Evolutionary conservation across 2,113 vertebrate genomes (phyloP).

Genomic region (Dromiciops gliroides): DNA sequence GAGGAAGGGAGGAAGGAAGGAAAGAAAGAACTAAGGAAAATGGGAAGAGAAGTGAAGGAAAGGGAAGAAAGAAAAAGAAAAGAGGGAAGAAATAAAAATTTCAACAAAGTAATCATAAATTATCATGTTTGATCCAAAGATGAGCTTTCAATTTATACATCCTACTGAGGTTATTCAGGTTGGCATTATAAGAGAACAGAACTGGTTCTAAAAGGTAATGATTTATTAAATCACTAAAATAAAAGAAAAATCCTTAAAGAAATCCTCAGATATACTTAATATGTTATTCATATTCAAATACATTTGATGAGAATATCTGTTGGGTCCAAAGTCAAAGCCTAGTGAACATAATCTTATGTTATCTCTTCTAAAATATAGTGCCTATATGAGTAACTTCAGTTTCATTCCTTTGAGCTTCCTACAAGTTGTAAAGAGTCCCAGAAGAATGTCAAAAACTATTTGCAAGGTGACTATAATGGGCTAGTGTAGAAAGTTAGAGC

Average conservation of each 20-base stretch:
- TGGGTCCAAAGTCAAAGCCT: slow-evolving; percentile 58
- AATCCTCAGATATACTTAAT: slow-evolving; percentile 52
- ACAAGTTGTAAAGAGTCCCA: slow-evolving; percentile 69
- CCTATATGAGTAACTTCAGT: slow-evolving; percentile 71
- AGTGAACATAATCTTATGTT: slow-evolving; percentile 62
- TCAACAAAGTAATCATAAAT: not conserved
- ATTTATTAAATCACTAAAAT: slow-evolving; percentile 59
- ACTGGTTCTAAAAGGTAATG: slow-evolving; percentile 65
- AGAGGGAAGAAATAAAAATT: not conserved
- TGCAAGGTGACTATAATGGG: slow-evolving; percentile 84
- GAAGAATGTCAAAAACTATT: slow-evolving; percentile 81
- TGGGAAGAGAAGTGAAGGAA: not conserved
- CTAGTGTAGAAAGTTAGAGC: slow-evolving; percentile 78
- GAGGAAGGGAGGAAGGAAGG: not conserved
- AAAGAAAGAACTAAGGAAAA: too few species aligned
- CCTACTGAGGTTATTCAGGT: slow-evolving; percentile 59
- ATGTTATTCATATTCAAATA: slow-evolving; percentile 53
- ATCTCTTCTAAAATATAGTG: slow-evolving; percentile 77
- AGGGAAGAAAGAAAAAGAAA: not conserved
- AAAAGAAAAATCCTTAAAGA: slow-evolving; percentile 36
- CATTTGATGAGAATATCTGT: slow-evolving; percentile 59
- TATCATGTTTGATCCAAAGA: not conserved
- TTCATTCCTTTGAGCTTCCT: slow-evolving; percentile 57
- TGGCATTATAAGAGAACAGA: slow-evolving; percentile 41
- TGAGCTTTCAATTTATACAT: slow-evolving; percentile 49